Base-by-base conservation (phyloP, 1,140 invertebrate genomes). In the Steinernema feltiae region DNA sequence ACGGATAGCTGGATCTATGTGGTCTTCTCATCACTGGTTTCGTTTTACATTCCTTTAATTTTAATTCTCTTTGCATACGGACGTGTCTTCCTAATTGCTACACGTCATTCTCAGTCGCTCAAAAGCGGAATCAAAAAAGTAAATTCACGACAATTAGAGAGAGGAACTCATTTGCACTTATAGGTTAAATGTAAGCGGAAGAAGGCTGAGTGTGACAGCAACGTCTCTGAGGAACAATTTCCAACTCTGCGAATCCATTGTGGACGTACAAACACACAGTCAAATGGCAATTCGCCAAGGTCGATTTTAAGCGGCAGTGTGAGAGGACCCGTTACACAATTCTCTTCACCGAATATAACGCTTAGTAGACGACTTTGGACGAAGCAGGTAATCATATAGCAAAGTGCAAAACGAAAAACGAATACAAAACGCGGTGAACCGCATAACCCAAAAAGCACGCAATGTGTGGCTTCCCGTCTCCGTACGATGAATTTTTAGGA, bases 31-130 rank as follows among this genome's bases (percentile, higher is more conserved):
- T 85, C 84, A 18, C 32, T 85, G 31, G 83, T 85, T 31, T 86
- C 84, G 18, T 85, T 85, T 69, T 85, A 85, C 77, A 85, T 85
- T 73, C 84, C 84, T 27, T 73, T 85, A 17, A 80, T 82, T 41
- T 76, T 85, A 29, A 85, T 85, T 78, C 71, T 85, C 3, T 85
- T 86, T 78, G 82, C 84, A 17, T 85, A 85, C 70, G 84, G 84
- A 71, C 76, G 82, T 29, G 83, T 84, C 29, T 86, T 85, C 73
- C 48, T 84, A 63, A 85, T 86, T 76, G 84, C 84, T 21, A 86
- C 84, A 69, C 76, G 84, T 30, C 84, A 85, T 75, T 83, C 85
- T 15, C 70, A 82, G 69, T 81, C 80, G n/a, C 73, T 86, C 63
- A 81, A 84, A 69, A 80, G 53, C 41, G 84, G 84, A 15, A 78